A percentile compares a stretch with the other conserved stretches of the same genome.
phyloP scores from a whole-genome alignment of 2,113 vertebrate genomes.

The Leptocoma aspasia region DNA sequence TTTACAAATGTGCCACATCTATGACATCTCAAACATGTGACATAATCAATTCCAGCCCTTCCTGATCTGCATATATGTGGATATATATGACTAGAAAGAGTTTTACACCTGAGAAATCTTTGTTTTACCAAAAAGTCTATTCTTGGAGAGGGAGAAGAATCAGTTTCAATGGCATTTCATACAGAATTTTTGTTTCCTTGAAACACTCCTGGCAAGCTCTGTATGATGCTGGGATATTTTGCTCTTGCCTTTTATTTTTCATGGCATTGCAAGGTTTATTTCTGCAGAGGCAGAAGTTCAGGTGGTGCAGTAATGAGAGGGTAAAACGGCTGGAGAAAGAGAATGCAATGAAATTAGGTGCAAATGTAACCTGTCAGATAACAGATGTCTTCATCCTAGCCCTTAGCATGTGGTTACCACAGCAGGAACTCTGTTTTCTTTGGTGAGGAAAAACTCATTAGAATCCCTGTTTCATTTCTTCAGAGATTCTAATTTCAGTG shows the following conservation, averaged over 20 bases:
- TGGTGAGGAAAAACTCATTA: not conserved
- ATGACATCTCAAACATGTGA: no score
- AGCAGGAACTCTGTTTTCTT: constrained; percentile 14
- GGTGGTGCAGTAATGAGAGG: not conserved
- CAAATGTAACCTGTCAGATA: not conserved
- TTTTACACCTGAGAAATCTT: not conserved
- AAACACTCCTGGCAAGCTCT: not conserved
- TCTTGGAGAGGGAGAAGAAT: not conserved
- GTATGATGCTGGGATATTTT: not conserved
- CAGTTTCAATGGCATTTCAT: not conserved
- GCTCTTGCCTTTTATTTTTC: not conserved
- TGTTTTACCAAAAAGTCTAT: not conserved
- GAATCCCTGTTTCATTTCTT: not conserved
- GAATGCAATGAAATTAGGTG: not conserved
- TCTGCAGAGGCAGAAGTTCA: not conserved
- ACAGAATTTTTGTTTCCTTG: not conserved
- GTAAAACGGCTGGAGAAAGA: not conserved
- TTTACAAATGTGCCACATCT: no score
- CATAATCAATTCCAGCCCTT: not conserved
- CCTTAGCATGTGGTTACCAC: not conserved
- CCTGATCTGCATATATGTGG: not conserved
- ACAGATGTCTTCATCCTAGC: not conserved
- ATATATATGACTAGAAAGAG: accelerated
- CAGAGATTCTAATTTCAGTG: constrained; percentile 43
- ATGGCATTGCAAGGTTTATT: not conserved